phyloP scores from a whole-genome alignment of 53 echinoderm and acorn worm species.

The Antedon mediterranea region DNA sequence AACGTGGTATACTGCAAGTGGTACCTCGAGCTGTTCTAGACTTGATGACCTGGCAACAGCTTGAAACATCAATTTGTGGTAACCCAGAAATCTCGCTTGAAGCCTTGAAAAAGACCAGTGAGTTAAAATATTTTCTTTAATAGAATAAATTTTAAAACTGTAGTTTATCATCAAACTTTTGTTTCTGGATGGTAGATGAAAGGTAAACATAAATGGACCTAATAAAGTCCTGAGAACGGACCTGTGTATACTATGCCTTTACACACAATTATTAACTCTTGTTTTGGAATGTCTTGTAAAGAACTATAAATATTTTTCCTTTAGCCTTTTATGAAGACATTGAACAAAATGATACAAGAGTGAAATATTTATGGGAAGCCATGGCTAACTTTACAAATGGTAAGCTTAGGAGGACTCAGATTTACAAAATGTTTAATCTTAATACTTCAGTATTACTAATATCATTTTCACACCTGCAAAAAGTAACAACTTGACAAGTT shows the following conservation, averaged over 20 bases:
- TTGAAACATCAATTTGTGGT: constrained; percentile 82
- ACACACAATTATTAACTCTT: too few relatives aligned
- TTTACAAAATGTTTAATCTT: too few relatives aligned
- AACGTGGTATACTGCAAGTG: constrained; percentile 70
- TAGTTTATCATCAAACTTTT: too few relatives aligned
- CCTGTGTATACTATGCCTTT: too few relatives aligned
- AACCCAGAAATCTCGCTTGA: constrained; percentile 81
- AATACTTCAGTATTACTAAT: too few relatives aligned
- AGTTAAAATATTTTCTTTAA: constrained; percentile 1
- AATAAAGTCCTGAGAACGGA: too few relatives aligned
- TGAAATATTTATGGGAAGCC: constrained; percentile 96
- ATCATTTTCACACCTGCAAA: too few relatives aligned
- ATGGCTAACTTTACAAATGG: constrained; percentile 93
- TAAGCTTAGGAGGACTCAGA: constrained; percentile 25
- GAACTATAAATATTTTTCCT: not conserved
- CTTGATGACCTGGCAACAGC: constrained; percentile 93
- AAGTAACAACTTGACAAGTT: too few relatives aligned
- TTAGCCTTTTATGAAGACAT: constrained; percentile 88
- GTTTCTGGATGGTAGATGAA: too few relatives aligned
- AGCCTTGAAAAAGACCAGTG: constrained; percentile 82
- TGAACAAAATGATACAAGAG: constrained; percentile 60
- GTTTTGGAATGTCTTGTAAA: too few relatives aligned
- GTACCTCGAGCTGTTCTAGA: constrained; percentile 90
- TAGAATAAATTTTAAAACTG: too few relatives aligned
- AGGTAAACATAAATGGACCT: too few relatives aligned